phyloP scores from a whole-genome alignment of 2,888 invertebrate species.

The Cryptocheilus praepositus region DNA sequence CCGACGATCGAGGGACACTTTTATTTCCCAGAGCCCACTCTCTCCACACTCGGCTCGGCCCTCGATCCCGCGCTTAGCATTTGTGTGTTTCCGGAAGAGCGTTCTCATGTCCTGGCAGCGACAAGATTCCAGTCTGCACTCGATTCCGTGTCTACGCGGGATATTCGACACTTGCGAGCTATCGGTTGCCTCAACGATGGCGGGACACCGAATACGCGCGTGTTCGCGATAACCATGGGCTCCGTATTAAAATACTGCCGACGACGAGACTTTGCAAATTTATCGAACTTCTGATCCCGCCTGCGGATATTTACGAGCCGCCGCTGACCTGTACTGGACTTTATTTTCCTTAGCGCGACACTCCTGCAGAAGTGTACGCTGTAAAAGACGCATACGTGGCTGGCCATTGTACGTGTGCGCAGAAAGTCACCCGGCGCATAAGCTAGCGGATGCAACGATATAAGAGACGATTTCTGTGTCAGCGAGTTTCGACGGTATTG shows the following conservation, averaged over 20 bases:
- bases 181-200: background rate
- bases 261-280: slow-evolving; percentile 56
- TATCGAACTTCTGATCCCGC: slow-evolving; percentile 55
- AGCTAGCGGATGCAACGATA: background rate
- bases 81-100: slow-evolving; percentile 53
- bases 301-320: slow-evolving; percentile 58
- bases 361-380: too few species aligned
- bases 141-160: slow-evolving; percentile 29
- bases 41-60: slow-evolving; percentile 17
- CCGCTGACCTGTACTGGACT: slow-evolving; percentile 34
- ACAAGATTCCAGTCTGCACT: slow-evolving; percentile 14
- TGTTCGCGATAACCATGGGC: slow-evolving; percentile 8
- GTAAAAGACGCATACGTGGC: too few species aligned
- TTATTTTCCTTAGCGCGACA: slow-evolving; percentile 39
- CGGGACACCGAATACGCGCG: background rate
- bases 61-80: slow-evolving; percentile 35
- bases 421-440: too few species aligned
- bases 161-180: slow-evolving; percentile 20
- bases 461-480: too few species aligned
- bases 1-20: slow-evolving; percentile 32
- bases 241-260: slow-evolving; percentile 58
- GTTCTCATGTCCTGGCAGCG: slow-evolving; percentile 52
- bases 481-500: too few species aligned
- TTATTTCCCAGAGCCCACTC: slow-evolving; percentile 32
- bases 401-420: too few species aligned